Conservation (phyloP, 1,140 invertebrate genomes). For the Octopus bimaculoides region DNA sequence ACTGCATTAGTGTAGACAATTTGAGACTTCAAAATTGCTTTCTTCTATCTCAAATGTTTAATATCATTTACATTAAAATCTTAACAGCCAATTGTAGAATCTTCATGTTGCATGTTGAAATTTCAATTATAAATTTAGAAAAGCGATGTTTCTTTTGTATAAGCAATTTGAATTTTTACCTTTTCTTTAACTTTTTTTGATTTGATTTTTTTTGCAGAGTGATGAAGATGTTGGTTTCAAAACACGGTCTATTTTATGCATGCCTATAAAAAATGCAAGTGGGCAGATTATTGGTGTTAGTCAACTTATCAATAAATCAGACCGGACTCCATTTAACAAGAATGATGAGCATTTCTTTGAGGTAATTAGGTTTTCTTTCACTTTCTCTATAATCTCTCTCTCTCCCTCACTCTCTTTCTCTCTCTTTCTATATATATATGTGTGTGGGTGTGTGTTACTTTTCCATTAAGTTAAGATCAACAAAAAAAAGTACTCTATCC, state of each 20-base stretch:
- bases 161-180: not conserved
- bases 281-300: constrained; percentile 79
- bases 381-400: not conserved
- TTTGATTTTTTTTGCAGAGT: constrained; percentile 58
- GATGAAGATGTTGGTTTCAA: constrained; percentile 77
- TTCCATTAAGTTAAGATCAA: too few species aligned
- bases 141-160: not conserved
- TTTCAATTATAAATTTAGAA: not conserved
- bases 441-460: too few species aligned
- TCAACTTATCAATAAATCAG: constrained; percentile 92
- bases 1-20: too few species aligned
- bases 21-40: too few species aligned
- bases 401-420: not conserved
- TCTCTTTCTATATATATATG: too few species aligned
- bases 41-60: too few species aligned
- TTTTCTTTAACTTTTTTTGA: not conserved
- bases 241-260: constrained; percentile 84
- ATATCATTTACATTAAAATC: too few species aligned
- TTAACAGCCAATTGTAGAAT: too few species aligned
- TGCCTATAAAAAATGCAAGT: constrained; percentile 91
- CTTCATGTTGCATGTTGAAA: too few species aligned
- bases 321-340: constrained; percentile 80
- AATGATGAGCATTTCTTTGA: constrained; percentile 76
- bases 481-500: too few species aligned
- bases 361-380: constrained; percentile 25